Evolutionary conservation across 2,888 invertebrate species (phyloP).

Genomic region (Melanchra persicariae): DNA sequence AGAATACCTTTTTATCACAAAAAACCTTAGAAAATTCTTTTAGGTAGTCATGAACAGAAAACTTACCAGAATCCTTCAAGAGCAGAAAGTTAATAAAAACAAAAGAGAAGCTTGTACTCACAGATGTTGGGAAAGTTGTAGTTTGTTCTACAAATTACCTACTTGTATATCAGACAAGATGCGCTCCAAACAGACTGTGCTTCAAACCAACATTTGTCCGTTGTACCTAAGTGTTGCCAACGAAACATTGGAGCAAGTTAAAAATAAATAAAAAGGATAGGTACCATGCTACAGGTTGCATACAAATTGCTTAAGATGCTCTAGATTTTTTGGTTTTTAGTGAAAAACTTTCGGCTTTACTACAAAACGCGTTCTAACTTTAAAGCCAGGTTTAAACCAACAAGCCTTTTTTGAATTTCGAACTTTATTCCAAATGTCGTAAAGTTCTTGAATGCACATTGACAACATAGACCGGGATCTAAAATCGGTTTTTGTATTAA

Average conservation of each 20-base stretch:
- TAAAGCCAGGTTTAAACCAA: no score
- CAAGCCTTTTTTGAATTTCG: no score
- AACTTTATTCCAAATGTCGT: no score
- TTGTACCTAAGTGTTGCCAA: background rate
- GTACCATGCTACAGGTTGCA: constrained; percentile 10
- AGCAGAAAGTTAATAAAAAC: background rate
- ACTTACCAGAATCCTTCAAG: no score
- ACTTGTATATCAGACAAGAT: background rate
- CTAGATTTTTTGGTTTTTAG: background rate
- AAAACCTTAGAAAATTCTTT: no score
- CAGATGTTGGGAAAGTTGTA: constrained; percentile 14
- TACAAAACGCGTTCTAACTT: no score
- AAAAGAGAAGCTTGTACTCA: constrained; percentile 3
- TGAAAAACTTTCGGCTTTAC: background rate
- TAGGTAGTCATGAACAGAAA: no score
- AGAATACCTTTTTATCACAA: no score
- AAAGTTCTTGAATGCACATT: no score
- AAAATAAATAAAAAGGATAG: background rate
- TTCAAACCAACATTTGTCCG: background rate
- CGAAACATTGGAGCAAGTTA: constrained; percentile 1
- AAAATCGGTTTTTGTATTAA: no score
- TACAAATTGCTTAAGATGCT: constrained; percentile 13
- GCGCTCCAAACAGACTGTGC: background rate
- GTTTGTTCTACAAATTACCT: constrained; percentile 15
- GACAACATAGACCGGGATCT: no score